Conservation (phyloP, 2,113 vertebrate genomes). For the Apteryx mantelli region DNA sequence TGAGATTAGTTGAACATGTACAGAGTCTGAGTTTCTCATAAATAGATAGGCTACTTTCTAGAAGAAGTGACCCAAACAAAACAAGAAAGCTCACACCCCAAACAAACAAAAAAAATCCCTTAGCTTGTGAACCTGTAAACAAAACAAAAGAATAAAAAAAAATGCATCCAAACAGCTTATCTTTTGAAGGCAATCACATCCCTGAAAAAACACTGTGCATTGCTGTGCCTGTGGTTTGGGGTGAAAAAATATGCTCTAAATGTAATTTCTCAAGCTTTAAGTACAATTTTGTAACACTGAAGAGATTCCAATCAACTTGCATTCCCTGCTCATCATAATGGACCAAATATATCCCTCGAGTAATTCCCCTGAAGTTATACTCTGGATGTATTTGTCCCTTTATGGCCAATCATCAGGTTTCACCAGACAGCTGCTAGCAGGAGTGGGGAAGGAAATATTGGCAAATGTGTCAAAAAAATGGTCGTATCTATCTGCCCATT, state of each 20-base stretch:
- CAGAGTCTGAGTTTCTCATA: background rate
- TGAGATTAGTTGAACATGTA: background rate
- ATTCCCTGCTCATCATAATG: background rate
- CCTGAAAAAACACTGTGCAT: background rate
- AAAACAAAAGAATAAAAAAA: background rate
- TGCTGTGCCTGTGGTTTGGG: background rate
- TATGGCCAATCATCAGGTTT: background rate
- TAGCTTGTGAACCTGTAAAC: background rate
- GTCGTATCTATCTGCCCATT: slow-evolving; percentile 28
- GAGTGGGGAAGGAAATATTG: slow-evolving; percentile 7
- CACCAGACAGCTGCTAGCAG: slow-evolving; percentile 11
- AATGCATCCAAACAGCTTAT: background rate
- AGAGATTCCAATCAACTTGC: background rate
- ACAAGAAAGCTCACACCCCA: background rate
- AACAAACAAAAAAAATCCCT: background rate
- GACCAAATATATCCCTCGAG: background rate
- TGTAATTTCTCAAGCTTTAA: background rate
- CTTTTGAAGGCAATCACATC: background rate
- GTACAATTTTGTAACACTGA: background rate
- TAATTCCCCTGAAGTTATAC: background rate
- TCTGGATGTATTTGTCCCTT: background rate
- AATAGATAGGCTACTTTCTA: background rate
- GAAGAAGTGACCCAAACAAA: background rate
- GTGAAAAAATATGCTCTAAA: background rate
- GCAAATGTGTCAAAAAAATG: slow-evolving; percentile 48